phyloP scores from a whole-genome alignment of 2,113 vertebrate genomes.

The Elgaria multicarinata region DNA sequence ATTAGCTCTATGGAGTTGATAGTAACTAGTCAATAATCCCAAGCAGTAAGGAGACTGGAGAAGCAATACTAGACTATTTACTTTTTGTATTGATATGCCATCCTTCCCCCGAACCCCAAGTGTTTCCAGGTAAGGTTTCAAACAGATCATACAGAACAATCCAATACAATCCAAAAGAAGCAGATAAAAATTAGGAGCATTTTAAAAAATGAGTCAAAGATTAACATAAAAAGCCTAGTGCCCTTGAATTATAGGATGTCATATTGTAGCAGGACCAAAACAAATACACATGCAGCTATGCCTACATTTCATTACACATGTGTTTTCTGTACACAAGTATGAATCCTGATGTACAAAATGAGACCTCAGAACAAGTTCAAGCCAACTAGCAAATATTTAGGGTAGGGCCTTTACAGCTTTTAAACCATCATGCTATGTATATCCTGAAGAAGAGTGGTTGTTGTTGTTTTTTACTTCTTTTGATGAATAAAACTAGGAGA shows the following conservation, averaged over 20 bases:
- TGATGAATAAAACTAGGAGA: not conserved
- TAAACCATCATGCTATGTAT: not conserved
- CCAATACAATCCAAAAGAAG: not conserved
- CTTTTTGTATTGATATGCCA: not conserved
- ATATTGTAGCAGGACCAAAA: not conserved
- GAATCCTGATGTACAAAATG: not conserved
- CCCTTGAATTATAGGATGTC: no score
- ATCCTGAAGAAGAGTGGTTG: not conserved
- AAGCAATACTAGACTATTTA: not conserved
- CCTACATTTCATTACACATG: not conserved
- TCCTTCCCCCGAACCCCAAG: not conserved
- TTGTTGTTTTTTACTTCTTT: accelerated
- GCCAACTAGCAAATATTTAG: not conserved
- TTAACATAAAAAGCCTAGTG: not conserved
- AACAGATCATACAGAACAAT: not conserved
- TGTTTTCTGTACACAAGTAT: not conserved
- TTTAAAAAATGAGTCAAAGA: not conserved
- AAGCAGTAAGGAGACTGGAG: not conserved
- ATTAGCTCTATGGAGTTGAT: not conserved
- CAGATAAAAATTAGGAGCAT: not conserved
- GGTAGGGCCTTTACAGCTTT: not conserved
- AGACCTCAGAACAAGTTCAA: not conserved
- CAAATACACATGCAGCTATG: not conserved
- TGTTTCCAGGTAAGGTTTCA: not conserved
- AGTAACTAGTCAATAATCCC: not conserved